Evolutionary conservation across 2,888 invertebrate species (phyloP).

Genomic region (Cataglyphis albicans): DNA sequence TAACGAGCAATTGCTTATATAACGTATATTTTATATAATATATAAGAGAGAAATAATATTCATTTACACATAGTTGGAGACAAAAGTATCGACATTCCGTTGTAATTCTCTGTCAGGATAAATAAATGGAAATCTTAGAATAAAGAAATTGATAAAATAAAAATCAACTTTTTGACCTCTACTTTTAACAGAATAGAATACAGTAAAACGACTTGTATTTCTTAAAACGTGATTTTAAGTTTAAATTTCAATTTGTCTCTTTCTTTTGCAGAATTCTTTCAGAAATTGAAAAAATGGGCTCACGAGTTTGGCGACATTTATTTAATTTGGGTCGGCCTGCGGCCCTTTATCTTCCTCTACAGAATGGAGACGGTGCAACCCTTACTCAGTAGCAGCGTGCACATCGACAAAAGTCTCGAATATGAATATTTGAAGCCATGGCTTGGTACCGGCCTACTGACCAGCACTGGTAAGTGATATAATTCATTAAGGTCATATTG

Average conservation of each 20-base stretch:
- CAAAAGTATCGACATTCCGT: background rate
- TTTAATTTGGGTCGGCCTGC: slow-evolving; percentile 83
- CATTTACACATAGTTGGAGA: too few species aligned
- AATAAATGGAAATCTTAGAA: background rate
- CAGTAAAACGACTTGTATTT: background rate
- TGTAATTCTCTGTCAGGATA: background rate
- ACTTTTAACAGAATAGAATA: background rate
- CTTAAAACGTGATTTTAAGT: background rate
- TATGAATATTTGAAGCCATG: slow-evolving; percentile 83
- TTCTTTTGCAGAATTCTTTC: slow-evolving; percentile 81
- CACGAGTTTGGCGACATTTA: slow-evolving; percentile 82
- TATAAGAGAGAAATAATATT: too few species aligned
- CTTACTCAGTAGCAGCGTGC: slow-evolving; percentile 81
- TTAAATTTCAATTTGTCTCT: background rate
- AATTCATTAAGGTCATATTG: background rate
- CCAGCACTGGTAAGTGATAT: slow-evolving; percentile 80
- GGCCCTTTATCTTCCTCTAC: slow-evolving; percentile 84
- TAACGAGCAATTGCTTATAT: too few species aligned
- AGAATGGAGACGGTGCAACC: slow-evolving; percentile 82
- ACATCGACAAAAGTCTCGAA: slow-evolving; percentile 84
- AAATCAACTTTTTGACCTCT: background rate
- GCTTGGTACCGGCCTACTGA: slow-evolving; percentile 84
- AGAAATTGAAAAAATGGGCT: slow-evolving; percentile 79
- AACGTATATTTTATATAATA: too few species aligned
- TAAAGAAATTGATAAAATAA: background rate